Conservation (phyloP, 1,140 invertebrate genomes). For the Apis mellifera region DNA sequence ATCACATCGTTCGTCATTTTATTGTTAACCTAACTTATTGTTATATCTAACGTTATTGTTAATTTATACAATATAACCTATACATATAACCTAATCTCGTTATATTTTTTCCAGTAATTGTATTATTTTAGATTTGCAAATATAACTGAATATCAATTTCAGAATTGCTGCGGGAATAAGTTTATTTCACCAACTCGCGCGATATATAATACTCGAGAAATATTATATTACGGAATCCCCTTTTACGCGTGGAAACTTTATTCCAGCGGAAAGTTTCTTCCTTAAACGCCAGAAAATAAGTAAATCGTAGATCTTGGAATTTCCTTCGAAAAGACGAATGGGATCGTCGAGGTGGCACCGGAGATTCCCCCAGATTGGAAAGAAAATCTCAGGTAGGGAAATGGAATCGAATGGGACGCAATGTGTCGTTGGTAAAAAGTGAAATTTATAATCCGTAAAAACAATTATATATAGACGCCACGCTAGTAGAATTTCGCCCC, state of each 20-base stretch:
- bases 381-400: conserved; percentile 49
- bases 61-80: too few relatives aligned
- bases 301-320: conserved; percentile 19
- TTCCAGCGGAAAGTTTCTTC: background rate
- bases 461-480: conserved; percentile 73
- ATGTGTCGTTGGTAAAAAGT: conserved; percentile 55
- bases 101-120: background rate
- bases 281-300: background rate
- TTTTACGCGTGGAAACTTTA: background rate
- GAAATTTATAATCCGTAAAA: conserved; percentile 78
- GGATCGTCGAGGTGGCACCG: background rate
- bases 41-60: too few relatives aligned
- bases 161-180: background rate
- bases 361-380: background rate
- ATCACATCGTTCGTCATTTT: too few relatives aligned
- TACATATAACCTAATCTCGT: too few relatives aligned
- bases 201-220: background rate
- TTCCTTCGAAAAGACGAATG: conserved; percentile 24
- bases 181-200: background rate
- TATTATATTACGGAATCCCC: background rate
- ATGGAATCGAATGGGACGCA: conserved; percentile 28
- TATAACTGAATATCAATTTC: background rate
- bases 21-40: too few relatives aligned
- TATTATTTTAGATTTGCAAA: background rate
- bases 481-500: conserved; percentile 49